Evolutionary conservation across 2,797 vertebrate species (phyloP), one percentile per base, ranked within the genome.

Genomic region (Rhynchonycteris naso): DNA sequence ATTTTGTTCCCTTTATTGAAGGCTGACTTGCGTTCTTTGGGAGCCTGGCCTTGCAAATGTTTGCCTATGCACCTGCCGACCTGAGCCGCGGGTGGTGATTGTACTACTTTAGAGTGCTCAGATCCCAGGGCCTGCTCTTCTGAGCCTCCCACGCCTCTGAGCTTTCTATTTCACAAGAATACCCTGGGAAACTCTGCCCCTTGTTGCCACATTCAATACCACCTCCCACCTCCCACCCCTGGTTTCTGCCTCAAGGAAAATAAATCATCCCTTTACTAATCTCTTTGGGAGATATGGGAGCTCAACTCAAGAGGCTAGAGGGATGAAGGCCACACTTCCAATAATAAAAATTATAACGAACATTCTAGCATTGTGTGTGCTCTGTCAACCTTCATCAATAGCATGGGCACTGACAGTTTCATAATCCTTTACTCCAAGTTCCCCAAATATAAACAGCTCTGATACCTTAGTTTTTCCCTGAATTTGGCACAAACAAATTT

Each of bases 341-440:
- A 11, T 33, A 21, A 16, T 2, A 12, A 58, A 2, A 13, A 12
- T 21, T 59, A 21, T 28, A 8, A 4, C 0, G 4, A 47, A 0
- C 5, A 15, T 52, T 13, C 54, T 22, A 0, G 5, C 33, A 13
- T 52, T 43, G 16, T 28, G 1, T 61, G 33, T 12, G 19, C 14
- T 1, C 54, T 11, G 0, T 3, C 38, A 13, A 2, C 61, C 82
- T 66, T 61, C 24, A 18, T 22, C n/a, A 18, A 38, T 21, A 3
- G 0, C 4, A 7, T 47, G n/a, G 38, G 83, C 63, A 35, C 22
- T 33, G 21, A 33, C 14, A 4, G n/a, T 33, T 18, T 85, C 63
- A 22, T 6, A 16, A 4, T 21, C 13, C 52, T 66, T 76, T 50
- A 33, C 75, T 52, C 72, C 26, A 33, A 78, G 63, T 47, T 24